Conservation (phyloP, 1,140 invertebrate genomes). For the Orius laevigatus region DNA sequence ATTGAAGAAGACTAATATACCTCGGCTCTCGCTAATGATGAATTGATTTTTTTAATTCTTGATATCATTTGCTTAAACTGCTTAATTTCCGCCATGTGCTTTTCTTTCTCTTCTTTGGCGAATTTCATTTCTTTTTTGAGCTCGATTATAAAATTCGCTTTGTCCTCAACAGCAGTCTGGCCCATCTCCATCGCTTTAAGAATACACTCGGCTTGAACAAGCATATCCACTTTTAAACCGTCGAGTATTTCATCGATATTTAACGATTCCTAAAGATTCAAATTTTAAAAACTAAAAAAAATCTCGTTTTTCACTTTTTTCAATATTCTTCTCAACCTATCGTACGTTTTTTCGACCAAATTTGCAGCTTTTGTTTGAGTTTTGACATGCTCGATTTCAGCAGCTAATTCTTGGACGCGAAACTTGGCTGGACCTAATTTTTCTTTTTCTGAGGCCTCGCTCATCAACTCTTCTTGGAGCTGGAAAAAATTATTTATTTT, state of each 20-base stretch:
- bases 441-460: background rate
- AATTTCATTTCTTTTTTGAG: slow-evolving; percentile 4
- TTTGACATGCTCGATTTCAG: slow-evolving; percentile 7
- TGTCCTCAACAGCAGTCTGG: slow-evolving; percentile 4
- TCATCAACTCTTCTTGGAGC: slow-evolving; percentile 2
- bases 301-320: slow-evolving; percentile 1
- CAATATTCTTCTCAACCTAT: background rate
- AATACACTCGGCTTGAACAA: slow-evolving; percentile 6
- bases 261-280: slow-evolving; percentile 4
- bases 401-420: slow-evolving; percentile 7
- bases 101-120: slow-evolving; percentile 4
- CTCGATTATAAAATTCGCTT: slow-evolving; percentile 5
- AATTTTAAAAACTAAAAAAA: background rate
- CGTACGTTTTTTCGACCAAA: slow-evolving; percentile 8
- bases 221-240: slow-evolving; percentile 3
- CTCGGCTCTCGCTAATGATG: slow-evolving; percentile 3
- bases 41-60: slow-evolving; percentile 5
- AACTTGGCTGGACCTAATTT: background rate
- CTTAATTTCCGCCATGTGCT: slow-evolving; percentile 1
- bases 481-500: background rate
- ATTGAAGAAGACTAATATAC: background rate
- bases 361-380: background rate
- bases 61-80: slow-evolving; percentile 3
- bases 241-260: slow-evolving; percentile 1
- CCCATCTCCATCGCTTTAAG: slow-evolving; percentile 5